Evolutionary conservation across 2,888 invertebrate genomes (phyloP).

Genomic region (Abscondita cerata): DNA sequence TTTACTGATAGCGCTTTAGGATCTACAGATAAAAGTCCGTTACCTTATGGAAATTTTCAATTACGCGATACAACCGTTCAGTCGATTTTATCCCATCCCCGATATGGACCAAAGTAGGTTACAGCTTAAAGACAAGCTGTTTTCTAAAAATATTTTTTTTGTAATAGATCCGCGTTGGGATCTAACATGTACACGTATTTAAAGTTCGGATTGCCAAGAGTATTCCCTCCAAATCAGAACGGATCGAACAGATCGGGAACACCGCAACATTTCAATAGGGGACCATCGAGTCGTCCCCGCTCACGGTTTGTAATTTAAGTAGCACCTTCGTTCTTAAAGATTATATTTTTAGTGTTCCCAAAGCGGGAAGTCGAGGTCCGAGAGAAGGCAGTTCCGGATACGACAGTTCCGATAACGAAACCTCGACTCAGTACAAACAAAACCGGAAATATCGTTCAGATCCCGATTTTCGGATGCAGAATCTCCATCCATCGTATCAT

Average conservation of each 20-base stretch:
- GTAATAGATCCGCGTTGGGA: conserved; percentile 85
- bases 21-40: conserved; percentile 89
- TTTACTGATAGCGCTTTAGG: conserved; percentile 94
- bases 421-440: conserved; percentile 67
- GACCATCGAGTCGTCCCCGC: conserved; percentile 60
- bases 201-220: conserved; percentile 91
- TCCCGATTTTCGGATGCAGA: conserved; percentile 81
- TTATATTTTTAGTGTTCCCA: conserved; percentile 59
- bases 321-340: not conserved
- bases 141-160: conserved; percentile 34
- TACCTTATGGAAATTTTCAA: conserved; percentile 94
- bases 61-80: conserved; percentile 92
- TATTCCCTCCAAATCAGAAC: conserved; percentile 84
- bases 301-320: conserved; percentile 59
- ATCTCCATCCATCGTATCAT: conserved; percentile 66
- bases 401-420: conserved; percentile 88
- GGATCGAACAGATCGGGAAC: conserved; percentile 74
- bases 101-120: conserved; percentile 87
- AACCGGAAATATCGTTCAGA: conserved; percentile 84
- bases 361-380: conserved; percentile 67
- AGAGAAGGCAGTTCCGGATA: conserved; percentile 92
- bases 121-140: not conserved
- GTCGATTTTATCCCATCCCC: conserved; percentile 86
- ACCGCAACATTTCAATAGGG: conserved; percentile 59
- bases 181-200: conserved; percentile 94